Evolutionary conservation across 2,113 vertebrate genomes (phyloP).

Genomic region (Gorsachius goisagi): DNA sequence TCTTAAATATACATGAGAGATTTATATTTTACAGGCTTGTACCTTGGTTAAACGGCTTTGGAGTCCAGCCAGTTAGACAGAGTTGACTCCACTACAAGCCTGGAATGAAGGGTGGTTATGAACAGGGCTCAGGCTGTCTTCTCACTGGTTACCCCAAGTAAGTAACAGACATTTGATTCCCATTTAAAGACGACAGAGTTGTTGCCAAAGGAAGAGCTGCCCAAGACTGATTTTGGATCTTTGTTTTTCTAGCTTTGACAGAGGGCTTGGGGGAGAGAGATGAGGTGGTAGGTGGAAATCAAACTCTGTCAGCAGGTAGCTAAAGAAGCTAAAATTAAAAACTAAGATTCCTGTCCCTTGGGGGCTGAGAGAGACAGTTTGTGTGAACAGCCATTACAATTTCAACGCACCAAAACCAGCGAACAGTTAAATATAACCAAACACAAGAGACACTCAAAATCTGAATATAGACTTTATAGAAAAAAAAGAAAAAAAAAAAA

Average conservation of each 20-base stretch:
- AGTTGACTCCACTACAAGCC: background rate
- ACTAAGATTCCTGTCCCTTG: background rate
- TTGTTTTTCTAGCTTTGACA: background rate
- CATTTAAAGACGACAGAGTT: background rate
- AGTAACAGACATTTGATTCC: background rate
- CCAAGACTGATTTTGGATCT: background rate
- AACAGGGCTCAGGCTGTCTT: background rate
- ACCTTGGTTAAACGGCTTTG: background rate
- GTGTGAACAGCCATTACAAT: background rate
- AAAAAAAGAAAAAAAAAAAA: background rate
- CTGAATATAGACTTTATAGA: background rate
- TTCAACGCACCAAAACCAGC: background rate
- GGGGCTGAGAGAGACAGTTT: slow-evolving; percentile 6
- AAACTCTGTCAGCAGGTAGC: slow-evolving; percentile 53
- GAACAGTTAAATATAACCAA: background rate
- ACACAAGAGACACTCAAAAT: background rate
- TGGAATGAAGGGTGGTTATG: background rate
- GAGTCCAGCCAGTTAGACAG: background rate
- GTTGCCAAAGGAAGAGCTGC: background rate
- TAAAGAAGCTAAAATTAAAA: slow-evolving; percentile 55
- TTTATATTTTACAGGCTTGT: background rate
- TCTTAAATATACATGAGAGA: background rate
- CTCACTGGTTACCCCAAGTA: background rate
- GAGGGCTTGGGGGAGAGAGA: background rate
- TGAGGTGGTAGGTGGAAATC: slow-evolving; percentile 10